Evolutionary conservation across 2,797 vertebrate species (phyloP).

Genomic region (Serranus cabrilla): DNA sequence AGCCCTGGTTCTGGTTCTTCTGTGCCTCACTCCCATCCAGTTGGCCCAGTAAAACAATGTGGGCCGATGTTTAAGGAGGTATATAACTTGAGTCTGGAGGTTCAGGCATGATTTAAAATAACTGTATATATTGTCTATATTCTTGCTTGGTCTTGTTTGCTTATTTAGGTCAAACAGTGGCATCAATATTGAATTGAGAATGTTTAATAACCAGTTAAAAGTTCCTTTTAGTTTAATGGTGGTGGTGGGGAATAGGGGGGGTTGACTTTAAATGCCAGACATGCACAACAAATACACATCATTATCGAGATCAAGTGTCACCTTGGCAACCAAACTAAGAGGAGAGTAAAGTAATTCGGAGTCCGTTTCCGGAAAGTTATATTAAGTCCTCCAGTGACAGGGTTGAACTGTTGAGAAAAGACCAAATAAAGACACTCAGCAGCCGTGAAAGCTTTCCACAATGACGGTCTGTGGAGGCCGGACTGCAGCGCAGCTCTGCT

Average conservation of each 20-base stretch:
- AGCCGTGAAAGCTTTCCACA: constrained; percentile 50
- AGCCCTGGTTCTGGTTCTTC: no score
- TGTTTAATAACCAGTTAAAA: no score
- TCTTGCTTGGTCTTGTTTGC: no score
- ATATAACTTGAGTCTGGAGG: no score
- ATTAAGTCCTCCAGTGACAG: constrained; percentile 43
- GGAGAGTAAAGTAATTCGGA: constrained; percentile 17
- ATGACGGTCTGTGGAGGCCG: constrained; percentile 42
- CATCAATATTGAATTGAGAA: no score
- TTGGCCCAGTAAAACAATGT: no score
- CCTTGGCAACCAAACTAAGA: constrained; percentile 55
- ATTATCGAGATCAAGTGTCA: constrained; percentile 46
- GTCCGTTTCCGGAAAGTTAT: constrained; percentile 51
- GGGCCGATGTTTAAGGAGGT: no score
- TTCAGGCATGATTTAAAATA: no score
- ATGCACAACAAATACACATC: constrained; percentile 39
- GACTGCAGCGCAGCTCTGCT: constrained; percentile 46
- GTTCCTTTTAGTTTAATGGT: no score
- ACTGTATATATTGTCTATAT: no score
- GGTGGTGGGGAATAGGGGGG: not conserved
- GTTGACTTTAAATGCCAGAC: constrained; percentile 61
- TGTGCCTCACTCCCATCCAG: no score
- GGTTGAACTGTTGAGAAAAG: constrained; percentile 41
- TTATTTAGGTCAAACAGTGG: no score
- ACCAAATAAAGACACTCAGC: constrained; percentile 37